These are phyloP conservation scores for Rhyacophila brunnea DNA, from an alignment of 1,140 invertebrate species.

Conservation along the genomic window DNA sequence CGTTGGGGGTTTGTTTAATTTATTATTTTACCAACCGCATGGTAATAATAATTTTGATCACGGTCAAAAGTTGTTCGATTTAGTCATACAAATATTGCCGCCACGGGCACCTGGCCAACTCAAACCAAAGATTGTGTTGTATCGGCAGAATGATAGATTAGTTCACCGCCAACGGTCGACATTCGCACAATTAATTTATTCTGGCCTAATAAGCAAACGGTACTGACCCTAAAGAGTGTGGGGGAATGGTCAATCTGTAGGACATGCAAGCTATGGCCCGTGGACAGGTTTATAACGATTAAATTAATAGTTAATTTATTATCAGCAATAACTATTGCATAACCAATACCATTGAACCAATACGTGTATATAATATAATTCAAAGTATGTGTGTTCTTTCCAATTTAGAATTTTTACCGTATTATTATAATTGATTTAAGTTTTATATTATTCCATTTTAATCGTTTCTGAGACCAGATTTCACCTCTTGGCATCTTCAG, in stretches of 20 bases:
- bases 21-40: background rate
- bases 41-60: background rate
- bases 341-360: too few species aligned
- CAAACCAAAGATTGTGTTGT: constrained; percentile 36
- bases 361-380: too few species aligned
- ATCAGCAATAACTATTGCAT: too few species aligned
- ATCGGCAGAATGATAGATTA: constrained; percentile 36
- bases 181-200: constrained; percentile 32
- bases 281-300: too few species aligned
- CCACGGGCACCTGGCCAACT: constrained; percentile 21
- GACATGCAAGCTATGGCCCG: background rate
- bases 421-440: too few species aligned
- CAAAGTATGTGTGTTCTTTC: too few species aligned
- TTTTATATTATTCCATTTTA: too few species aligned
- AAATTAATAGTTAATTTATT: too few species aligned
- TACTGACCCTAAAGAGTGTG: constrained; percentile 5
- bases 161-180: constrained; percentile 5
- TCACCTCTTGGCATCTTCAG: too few species aligned
- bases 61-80: too few species aligned
- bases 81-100: background rate
- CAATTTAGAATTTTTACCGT: too few species aligned
- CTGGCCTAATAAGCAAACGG: constrained; percentile 32
- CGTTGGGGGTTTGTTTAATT: background rate
- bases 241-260: background rate
- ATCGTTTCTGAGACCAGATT: too few species aligned